A percentile compares a stretch with the other conserved stretches of the same genome.
Conservation (phyloP, 30 jellyfish, hydroid and myxozoan species). For the Cassiopea xamachana region DNA sequence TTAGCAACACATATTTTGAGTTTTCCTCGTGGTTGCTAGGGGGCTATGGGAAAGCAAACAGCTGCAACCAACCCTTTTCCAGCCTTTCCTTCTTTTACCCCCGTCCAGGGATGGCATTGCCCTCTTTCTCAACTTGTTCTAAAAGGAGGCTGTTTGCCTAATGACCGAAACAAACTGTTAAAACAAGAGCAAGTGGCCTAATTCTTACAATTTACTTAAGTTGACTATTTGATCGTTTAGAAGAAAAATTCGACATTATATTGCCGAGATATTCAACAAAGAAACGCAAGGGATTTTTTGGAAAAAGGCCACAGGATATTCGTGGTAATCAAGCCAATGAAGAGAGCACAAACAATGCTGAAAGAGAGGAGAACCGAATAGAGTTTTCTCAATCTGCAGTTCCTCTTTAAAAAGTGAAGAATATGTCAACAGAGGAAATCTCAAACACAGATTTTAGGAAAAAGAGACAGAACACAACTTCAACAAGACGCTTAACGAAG, state of each 20-base stretch:
- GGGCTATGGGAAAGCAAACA: neutral
- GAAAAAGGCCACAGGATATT: constrained; percentile 28
- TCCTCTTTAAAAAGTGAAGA: constrained; percentile 1
- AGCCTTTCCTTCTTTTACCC: too few species aligned
- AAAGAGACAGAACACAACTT: neutral
- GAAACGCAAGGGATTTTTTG: constrained; percentile 23
- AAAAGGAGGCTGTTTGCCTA: too few species aligned
- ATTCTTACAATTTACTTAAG: neutral
- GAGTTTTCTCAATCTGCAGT: neutral
- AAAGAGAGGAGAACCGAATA: neutral
- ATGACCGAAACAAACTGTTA: neutral
- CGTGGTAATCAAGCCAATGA: neutral
- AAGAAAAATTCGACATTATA: neutral
- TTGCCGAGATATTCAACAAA: constrained; percentile 24
- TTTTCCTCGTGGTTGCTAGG: neutral
- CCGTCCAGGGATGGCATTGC: too few species aligned
- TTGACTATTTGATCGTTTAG: neutral
- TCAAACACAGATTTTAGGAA: constrained; percentile 13
- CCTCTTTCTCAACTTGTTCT: too few species aligned
- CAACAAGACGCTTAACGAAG: too few species aligned
- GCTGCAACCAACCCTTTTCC: neutral
- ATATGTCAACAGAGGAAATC: constrained; percentile 20
- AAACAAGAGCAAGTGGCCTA: neutral
- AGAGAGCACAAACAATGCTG: constrained; percentile 18
- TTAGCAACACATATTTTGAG: neutral